These are phyloP conservation scores for Gryllus bimaculatus DNA, from an alignment of 1,140 invertebrate genomes.

Conservation along the genomic window DNA sequence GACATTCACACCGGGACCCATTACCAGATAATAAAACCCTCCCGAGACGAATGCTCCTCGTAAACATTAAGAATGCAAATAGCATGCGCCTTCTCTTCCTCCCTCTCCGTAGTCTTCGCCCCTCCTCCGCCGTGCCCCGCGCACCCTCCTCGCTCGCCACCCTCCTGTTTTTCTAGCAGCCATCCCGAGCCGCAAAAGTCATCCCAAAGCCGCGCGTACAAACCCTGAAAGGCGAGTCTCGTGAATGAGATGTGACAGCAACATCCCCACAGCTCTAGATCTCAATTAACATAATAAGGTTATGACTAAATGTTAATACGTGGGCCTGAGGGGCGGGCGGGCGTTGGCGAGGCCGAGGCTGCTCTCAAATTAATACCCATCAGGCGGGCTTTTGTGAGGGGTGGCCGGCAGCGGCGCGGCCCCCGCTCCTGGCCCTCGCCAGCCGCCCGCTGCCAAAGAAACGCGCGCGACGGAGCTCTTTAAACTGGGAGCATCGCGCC, in stretches of 20 bases:
- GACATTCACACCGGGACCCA: not conserved
- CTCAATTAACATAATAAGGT: constrained; percentile 5
- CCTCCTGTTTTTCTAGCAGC: not conserved
- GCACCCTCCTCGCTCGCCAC: no score
- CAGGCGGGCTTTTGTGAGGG: not conserved
- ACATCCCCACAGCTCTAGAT: not conserved
- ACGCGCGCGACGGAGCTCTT: not conserved
- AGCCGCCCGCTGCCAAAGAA: not conserved
- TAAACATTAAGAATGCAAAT: not conserved
- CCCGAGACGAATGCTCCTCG: not conserved
- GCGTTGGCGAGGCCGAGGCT: not conserved
- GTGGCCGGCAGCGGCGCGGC: not conserved
- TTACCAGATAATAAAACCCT: not conserved
- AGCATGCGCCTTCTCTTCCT: not conserved
- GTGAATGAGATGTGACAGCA: not conserved
- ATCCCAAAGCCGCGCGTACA: not conserved
- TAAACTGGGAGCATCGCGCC: not conserved
- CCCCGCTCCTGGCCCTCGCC: not conserved
- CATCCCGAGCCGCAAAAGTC: not conserved
- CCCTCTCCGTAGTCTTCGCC: not conserved
- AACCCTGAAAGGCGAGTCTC: not conserved
- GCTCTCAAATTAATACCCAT: constrained; percentile 1
- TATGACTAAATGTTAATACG: constrained; percentile 5
- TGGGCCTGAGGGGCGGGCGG: no score
- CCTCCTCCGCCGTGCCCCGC: not conserved